A percentile compares a stretch with the other conserved stretches of the same genome.
phyloP scores from a whole-genome alignment of 2,113 vertebrate genomes.

The Chamaea fasciata region DNA sequence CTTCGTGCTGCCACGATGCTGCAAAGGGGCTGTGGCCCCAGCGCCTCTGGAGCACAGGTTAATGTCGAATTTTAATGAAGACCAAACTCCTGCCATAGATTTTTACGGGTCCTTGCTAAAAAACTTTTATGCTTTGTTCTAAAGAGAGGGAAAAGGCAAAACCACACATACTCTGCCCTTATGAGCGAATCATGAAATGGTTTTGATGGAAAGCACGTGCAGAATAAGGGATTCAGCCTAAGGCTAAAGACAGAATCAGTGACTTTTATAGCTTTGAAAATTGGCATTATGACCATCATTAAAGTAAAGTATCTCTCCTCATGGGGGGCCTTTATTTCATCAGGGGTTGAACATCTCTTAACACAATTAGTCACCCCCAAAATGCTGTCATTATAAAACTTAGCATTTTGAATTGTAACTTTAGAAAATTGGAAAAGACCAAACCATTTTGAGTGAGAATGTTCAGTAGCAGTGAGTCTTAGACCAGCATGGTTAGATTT shows the following conservation, averaged over 20 bases:
- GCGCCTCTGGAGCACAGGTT: not conserved
- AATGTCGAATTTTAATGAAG: not conserved
- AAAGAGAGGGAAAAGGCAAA: not conserved
- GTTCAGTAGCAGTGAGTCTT: fast-evolving
- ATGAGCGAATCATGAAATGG: not conserved
- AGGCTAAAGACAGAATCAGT: not conserved
- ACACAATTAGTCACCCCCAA: not conserved
- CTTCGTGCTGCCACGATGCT: fast-evolving
- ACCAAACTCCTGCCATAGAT: not conserved
- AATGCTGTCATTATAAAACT: not conserved
- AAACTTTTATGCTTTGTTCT: not conserved
- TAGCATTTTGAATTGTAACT: not conserved
- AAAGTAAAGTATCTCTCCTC: slow-evolving; percentile 8
- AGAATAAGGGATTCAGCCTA: not conserved
- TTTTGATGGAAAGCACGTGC: not conserved
- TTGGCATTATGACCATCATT: slow-evolving; percentile 6
- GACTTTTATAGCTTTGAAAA: slow-evolving; percentile 40
- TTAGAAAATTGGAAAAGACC: not conserved
- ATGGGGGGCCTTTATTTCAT: not conserved
- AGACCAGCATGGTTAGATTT: not conserved
- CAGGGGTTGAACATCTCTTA: not conserved
- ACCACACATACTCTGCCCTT: not conserved
- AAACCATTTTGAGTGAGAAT: not conserved
- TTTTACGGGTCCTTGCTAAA: not conserved
- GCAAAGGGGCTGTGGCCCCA: not conserved